Percentiles rank a stretch among this genome's conserved stretches.
Evolutionary conservation across 2,113 vertebrate species (phyloP).

Genomic region (Acanthisitta chloris): DNA sequence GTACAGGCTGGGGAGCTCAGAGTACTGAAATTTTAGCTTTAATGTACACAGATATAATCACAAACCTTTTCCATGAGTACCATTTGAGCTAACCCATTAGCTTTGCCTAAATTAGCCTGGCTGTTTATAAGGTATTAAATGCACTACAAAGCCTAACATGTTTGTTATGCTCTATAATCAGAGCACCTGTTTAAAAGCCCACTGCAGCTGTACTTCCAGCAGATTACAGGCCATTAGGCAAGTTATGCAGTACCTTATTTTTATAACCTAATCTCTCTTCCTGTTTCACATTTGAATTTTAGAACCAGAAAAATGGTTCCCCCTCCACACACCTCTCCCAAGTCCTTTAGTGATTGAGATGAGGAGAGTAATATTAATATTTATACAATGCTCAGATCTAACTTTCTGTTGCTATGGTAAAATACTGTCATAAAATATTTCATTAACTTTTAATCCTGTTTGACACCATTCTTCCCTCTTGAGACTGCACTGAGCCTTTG

Average conservation of each 20-base stretch:
- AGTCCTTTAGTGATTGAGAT: constrained; percentile 40
- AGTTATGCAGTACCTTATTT: constrained; percentile 65
- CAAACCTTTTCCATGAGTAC: constrained; percentile 29
- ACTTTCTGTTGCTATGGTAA: constrained; percentile 57
- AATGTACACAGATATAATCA: not conserved
- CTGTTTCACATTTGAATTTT: constrained; percentile 56
- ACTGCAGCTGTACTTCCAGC: constrained; percentile 63
- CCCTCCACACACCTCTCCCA: not conserved
- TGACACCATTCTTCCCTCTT: not conserved
- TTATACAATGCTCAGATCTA: constrained; percentile 41
- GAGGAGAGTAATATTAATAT: constrained; percentile 60
- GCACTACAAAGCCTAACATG: constrained; percentile 64
- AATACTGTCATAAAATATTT: constrained; percentile 66
- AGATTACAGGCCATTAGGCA: constrained; percentile 69
- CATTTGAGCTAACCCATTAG: constrained; percentile 67
- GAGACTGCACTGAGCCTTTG: not conserved
- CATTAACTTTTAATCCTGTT: constrained; percentile 71
- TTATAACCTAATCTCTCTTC: constrained; percentile 64
- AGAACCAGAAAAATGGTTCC: constrained; percentile 58
- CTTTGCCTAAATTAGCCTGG: constrained; percentile 64
- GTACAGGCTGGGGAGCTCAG: not conserved
- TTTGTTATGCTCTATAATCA: constrained; percentile 69
- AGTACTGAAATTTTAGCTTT: not conserved
- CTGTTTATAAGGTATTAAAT: constrained; percentile 72
- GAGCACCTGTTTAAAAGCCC: constrained; percentile 72